Base-by-base conservation (phyloP, 2,113 vertebrate genomes). In the Bostrychus sinensis region DNA sequence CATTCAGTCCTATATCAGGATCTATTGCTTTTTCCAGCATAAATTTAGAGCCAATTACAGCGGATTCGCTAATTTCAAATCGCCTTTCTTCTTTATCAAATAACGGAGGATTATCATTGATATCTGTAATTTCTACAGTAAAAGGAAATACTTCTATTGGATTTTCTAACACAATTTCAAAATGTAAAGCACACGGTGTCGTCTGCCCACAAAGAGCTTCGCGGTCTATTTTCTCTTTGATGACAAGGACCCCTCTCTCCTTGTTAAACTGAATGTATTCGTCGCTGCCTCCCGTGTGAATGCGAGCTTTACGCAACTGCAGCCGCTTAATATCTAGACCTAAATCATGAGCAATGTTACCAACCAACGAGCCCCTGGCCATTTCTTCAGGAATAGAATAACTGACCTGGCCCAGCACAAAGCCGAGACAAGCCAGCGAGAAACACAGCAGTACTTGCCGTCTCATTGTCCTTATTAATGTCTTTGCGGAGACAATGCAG, bases 41-140 rank as follows among this genome's bases (percentile, higher is more conserved):
- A n/a, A 89, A 86, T n/a, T 80, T 88, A n/a, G 84, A 76, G 14
- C 82, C 88, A 2, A 78, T 22, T 1, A 75, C 62, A 2, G 84
- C 80, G 1, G 80, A 81, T 43, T 89, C 87, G 38, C 85, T 88
- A 2, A 89, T 89, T 62, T 88, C 82, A 62, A 89, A 82, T 1
- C 25, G 22, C n/a, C 53, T 79, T 11, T 80, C 74, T 4, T 58
- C 46, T 22, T 70, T 82, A 51, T 75, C 45, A 3, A 88, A 89
- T 1, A 46, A 11, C 0, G 88, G 88, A 23, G 83, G 50, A 20
- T 89, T 90, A 46, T 90, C 89, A 23, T 90, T 90, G 9, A 90
- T 83, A 36, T 90, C 89, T 7, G 68, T 81, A 23, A 88, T 80
- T 62, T 88, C 86, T 0, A 90, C 63, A 0, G 76, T 84, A 1